These are phyloP conservation scores for Helogale parvula DNA, from an alignment of 2,113 vertebrate genomes.

Conservation along the genomic window DNA sequence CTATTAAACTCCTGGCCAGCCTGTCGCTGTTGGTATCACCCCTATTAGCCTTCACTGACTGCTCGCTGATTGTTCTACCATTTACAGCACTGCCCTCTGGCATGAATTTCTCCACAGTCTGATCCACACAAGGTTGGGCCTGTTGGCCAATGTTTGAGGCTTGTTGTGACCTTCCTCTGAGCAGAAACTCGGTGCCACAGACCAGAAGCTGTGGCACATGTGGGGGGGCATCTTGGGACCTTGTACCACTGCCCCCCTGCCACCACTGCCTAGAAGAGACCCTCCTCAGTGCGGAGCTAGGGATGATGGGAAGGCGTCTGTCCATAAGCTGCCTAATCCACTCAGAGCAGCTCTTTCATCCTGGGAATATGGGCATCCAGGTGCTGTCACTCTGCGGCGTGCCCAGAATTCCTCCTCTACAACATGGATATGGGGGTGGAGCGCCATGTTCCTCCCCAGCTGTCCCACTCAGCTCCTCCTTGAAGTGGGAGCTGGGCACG, in stretches of 20 bases:
- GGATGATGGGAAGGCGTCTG: accelerated
- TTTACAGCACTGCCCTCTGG: background rate
- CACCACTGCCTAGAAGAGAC: background rate
- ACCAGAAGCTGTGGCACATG: background rate
- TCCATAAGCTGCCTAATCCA: background rate
- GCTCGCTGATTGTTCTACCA: background rate
- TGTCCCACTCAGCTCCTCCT: background rate
- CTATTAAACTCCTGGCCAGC: background rate
- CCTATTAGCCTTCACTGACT: background rate
- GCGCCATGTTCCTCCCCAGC: too few relatives aligned
- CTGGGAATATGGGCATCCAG: too few relatives aligned
- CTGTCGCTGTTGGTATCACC: background rate
- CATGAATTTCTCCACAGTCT: background rate
- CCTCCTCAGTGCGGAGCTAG: background rate
- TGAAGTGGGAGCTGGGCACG: background rate
- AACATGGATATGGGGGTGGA: too few relatives aligned
- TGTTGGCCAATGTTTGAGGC: background rate
- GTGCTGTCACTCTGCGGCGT: background rate
- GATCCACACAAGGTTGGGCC: background rate
- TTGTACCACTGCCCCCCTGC: background rate
- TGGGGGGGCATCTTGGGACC: background rate
- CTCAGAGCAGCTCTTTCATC: background rate
- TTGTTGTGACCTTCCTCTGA: background rate
- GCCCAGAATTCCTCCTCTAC: background rate
- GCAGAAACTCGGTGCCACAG: background rate